A percentile compares a stretch with the other conserved stretches of the same genome.
These are phyloP conservation scores for Vireo griseus DNA, from an alignment of 2,797 vertebrate genomes.

Conservation along the genomic window DNA sequence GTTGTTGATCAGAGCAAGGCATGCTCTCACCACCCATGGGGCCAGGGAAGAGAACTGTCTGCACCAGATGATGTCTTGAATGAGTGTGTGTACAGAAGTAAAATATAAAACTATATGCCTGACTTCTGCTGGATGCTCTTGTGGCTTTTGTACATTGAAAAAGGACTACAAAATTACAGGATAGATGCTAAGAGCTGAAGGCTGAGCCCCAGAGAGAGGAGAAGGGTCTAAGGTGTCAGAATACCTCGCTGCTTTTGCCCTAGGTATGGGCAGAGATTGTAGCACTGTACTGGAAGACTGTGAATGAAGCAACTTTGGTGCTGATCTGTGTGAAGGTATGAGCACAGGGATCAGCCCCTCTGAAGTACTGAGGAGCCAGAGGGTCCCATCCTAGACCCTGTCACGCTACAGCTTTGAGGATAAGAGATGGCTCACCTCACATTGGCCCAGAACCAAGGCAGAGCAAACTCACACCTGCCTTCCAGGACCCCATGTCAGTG, in stretches of 20 bases:
- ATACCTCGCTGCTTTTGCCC: neutral
- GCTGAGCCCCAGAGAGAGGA: neutral
- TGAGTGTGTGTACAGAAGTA: fast-evolving
- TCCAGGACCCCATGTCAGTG: neutral
- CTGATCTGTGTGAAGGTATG: neutral
- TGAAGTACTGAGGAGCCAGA: neutral
- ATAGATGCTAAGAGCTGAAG: neutral
- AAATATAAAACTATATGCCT: neutral
- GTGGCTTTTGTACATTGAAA: neutral
- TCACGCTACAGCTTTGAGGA: neutral
- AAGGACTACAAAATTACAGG: neutral
- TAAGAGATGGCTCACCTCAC: neutral
- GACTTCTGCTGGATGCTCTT: neutral
- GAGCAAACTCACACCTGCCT: neutral
- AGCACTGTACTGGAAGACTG: neutral
- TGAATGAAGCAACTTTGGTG: neutral
- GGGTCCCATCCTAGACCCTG: neutral
- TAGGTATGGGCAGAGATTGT: neutral
- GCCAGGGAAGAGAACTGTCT: neutral
- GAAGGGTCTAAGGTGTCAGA: neutral
- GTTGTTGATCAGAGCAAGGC: neutral
- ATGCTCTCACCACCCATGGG: neutral
- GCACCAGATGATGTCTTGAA: neutral
- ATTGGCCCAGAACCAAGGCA: neutral
- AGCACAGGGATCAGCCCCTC: neutral